Evolutionary conservation across 2,797 vertebrate genomes (phyloP).

Genomic region (Mormyrus proboscirostris): DNA sequence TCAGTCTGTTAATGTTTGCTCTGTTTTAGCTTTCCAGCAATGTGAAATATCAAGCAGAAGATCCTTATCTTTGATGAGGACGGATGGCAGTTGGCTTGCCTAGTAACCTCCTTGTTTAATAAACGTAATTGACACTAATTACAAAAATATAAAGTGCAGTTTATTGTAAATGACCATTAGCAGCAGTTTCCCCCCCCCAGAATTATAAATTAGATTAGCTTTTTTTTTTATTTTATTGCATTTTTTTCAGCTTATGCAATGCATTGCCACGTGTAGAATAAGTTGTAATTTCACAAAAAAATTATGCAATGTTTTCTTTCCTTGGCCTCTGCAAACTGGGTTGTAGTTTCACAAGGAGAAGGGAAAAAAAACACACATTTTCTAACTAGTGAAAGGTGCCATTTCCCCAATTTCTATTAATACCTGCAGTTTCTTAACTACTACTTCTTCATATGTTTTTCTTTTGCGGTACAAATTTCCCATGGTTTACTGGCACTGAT

Average conservation of each 20-base stretch:
- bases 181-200: neutral
- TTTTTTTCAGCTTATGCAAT: constrained; percentile 10
- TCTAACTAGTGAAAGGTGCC: constrained; percentile 33
- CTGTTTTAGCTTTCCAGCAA: neutral
- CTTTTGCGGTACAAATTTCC: neutral
- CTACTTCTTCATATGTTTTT: constrained; percentile 44
- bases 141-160: constrained; percentile 7
- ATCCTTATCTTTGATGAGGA: neutral
- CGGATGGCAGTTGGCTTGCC: neutral
- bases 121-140: constrained; percentile 5
- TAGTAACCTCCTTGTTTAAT: constrained; percentile 1
- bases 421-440: constrained; percentile 33
- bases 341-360: constrained; percentile 22
- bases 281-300: constrained; percentile 10
- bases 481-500: neutral
- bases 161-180: neutral
- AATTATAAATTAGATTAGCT: neutral
- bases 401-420: constrained; percentile 43
- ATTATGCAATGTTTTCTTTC: constrained; percentile 6
- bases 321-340: neutral
- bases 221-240: neutral
- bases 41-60: neutral
- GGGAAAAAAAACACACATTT: constrained; percentile 11
- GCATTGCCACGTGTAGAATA: neutral
- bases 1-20: neutral